These are phyloP conservation scores for Psix sp. DNA, from an alignment of 1,140 invertebrate genomes.

Conservation along the genomic window DNA sequence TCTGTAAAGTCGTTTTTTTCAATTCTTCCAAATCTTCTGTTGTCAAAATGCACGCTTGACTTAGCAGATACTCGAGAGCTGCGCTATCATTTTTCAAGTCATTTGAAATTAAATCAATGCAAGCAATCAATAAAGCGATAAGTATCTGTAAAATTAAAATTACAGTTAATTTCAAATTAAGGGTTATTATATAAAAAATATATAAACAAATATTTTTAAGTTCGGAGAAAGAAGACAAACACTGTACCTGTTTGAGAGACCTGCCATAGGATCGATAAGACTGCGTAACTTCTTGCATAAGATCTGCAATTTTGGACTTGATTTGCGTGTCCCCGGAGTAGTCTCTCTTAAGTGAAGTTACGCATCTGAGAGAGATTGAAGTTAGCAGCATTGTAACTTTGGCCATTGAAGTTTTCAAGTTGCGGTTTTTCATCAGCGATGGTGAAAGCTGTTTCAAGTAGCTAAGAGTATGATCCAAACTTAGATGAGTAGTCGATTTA, in stretches of 20 bases:
- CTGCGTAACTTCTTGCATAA: conserved; percentile 70
- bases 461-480: conserved; percentile 64
- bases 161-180: conserved; percentile 4
- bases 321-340: conserved; percentile 65
- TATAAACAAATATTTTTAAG: neutral
- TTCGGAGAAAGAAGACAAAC: no score
- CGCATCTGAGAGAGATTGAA: conserved; percentile 70
- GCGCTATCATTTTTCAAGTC: conserved; percentile 63
- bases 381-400: conserved; percentile 69
- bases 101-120: conserved; percentile 67
- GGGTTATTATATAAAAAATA: conserved; percentile 1
- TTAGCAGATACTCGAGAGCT: conserved; percentile 68
- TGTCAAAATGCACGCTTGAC: conserved; percentile 66
- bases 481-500: conserved; percentile 64
- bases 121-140: conserved; percentile 67
- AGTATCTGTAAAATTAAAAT: conserved; percentile 61
- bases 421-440: conserved; percentile 29
- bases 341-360: conserved; percentile 67
- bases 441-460: conserved; percentile 63
- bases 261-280: conserved; percentile 68
- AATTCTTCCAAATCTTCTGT: conserved; percentile 67
- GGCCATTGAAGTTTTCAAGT: conserved; percentile 17
- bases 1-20: conserved; percentile 45
- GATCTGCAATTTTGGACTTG: conserved; percentile 63
- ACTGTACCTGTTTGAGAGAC: conserved; percentile 67